A percentile compares a stretch with the other conserved stretches of the same genome.
Conservation (phyloP, 2,113 vertebrate species). For the Tautogolabrus adspersus region DNA sequence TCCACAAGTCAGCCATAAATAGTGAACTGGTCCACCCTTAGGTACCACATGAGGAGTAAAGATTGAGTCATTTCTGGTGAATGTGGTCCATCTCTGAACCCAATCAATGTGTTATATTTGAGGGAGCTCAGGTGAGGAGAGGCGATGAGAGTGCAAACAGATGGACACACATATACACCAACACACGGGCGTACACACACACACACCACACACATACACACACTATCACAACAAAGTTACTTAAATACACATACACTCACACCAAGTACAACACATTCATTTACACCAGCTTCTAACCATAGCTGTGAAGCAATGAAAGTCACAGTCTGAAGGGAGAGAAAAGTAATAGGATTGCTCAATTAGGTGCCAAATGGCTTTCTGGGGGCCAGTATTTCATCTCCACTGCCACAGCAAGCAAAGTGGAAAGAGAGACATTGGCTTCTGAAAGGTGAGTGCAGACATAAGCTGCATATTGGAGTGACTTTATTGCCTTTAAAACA, state of each 20-base stretch:
- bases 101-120: constrained; percentile 67
- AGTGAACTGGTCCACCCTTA: constrained; percentile 26
- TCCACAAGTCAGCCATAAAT: constrained; percentile 35
- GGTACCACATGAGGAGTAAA: constrained; percentile 35
- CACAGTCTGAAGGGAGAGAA: constrained; percentile 81
- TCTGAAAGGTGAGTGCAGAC: constrained; percentile 76
- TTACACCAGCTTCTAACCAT: constrained; percentile 71
- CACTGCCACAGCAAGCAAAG: constrained; percentile 80
- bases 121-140: constrained; percentile 61
- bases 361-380: constrained; percentile 87
- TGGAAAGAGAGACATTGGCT: constrained; percentile 72
- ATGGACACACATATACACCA: constrained; percentile 1
- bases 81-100: constrained; percentile 50
- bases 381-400: constrained; percentile 84
- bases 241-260: constrained; percentile 70
- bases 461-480: constrained; percentile 79
- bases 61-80: constrained; percentile 47
- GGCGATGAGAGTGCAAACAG: constrained; percentile 27
- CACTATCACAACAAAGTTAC: constrained; percentile 72
- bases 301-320: constrained; percentile 78
- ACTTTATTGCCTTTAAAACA: constrained; percentile 81
- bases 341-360: constrained; percentile 88
- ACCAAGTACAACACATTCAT: constrained; percentile 72
- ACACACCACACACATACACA: constrained; percentile 8
- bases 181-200: constrained; percentile 7